Evolutionary conservation across 2,888 invertebrate genomes (phyloP).

Genomic region (Zygothrica quintamaculata): DNA sequence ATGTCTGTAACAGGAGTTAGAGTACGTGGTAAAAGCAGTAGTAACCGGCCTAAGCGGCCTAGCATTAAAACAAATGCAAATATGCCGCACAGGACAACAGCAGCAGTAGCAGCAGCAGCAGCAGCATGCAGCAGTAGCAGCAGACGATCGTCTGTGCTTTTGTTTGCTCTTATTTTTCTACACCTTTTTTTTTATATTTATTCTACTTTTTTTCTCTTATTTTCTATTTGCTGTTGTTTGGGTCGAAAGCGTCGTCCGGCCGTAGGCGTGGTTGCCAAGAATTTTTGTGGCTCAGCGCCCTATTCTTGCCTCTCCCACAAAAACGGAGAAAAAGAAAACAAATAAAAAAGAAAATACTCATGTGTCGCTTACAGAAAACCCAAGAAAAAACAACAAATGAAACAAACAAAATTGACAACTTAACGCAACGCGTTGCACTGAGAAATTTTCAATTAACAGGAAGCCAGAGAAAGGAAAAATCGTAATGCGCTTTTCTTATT

Average conservation of each 20-base stretch:
- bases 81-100: slow-evolving; percentile 58
- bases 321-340: slow-evolving; percentile 9
- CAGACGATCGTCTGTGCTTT: slow-evolving; percentile 58
- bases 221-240: background rate
- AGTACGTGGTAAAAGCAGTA: slow-evolving; percentile 9
- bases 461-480: slow-evolving; percentile 15
- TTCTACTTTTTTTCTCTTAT: slow-evolving; percentile 16
- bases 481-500: slow-evolving; percentile 53
- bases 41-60: slow-evolving; percentile 55
- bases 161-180: slow-evolving; percentile 36
- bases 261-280: slow-evolving; percentile 46
- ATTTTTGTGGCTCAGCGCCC: slow-evolving; percentile 40
- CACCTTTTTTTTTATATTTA: slow-evolving; percentile 9
- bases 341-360: slow-evolving; percentile 20
- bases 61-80: slow-evolving; percentile 74
- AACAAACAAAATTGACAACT: slow-evolving; percentile 34
- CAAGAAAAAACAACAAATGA: slow-evolving; percentile 10
- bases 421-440: slow-evolving; percentile 33
- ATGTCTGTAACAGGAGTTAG: too few relatives aligned
- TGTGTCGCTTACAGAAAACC: slow-evolving; percentile 47
- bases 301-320: slow-evolving; percentile 1
- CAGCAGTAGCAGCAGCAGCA: slow-evolving; percentile 41
- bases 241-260: background rate
- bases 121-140: slow-evolving; percentile 39
- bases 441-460: slow-evolving; percentile 45